phyloP scores from a whole-genome alignment of 92 coral and sea anemone species.

The Zoanthus sansibaricus region DNA sequence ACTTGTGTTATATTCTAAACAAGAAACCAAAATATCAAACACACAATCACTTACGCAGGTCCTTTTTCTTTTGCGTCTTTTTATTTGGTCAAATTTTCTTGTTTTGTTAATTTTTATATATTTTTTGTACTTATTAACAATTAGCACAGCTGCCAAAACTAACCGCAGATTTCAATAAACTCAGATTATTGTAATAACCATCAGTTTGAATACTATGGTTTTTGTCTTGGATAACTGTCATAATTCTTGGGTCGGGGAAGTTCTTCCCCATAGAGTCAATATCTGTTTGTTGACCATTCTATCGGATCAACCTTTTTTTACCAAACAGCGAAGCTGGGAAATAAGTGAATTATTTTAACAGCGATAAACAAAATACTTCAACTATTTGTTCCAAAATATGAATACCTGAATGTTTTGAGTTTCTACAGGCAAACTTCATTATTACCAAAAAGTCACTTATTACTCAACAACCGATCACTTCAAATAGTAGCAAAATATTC shows the following conservation, averaged over 20 bases:
- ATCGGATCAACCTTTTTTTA: not conserved
- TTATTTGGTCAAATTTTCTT: constrained; percentile 23
- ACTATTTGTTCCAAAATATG: constrained; percentile 35
- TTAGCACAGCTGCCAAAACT: constrained; percentile 26
- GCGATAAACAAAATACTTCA: constrained; percentile 19
- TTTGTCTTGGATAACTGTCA: constrained; percentile 15
- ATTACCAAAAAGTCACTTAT: not conserved
- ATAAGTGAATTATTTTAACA: constrained; percentile 12
- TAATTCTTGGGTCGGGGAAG: not conserved
- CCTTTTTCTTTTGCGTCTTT: constrained; percentile 30
- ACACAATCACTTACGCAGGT: not conserved
- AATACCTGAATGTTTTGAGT: constrained; percentile 16
- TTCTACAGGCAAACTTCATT: constrained; percentile 16
- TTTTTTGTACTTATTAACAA: constrained; percentile 37
- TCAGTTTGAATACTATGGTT: constrained; percentile 2
- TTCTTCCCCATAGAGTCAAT: constrained; percentile 3
- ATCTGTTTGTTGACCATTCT: not conserved
- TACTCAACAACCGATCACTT: not conserved
- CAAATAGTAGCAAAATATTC: constrained; percentile 14
- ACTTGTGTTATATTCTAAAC: too few relatives aligned
- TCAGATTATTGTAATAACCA: constrained; percentile 6
- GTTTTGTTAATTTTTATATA: constrained; percentile 13
- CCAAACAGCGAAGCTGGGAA: not conserved
- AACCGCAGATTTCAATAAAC: constrained; percentile 12
- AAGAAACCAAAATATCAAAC: not conserved